Evolutionary conservation across 2,888 invertebrate genomes (phyloP), one percentile per base, ranked within the genome.

Genomic region (Phalera bucephala): DNA sequence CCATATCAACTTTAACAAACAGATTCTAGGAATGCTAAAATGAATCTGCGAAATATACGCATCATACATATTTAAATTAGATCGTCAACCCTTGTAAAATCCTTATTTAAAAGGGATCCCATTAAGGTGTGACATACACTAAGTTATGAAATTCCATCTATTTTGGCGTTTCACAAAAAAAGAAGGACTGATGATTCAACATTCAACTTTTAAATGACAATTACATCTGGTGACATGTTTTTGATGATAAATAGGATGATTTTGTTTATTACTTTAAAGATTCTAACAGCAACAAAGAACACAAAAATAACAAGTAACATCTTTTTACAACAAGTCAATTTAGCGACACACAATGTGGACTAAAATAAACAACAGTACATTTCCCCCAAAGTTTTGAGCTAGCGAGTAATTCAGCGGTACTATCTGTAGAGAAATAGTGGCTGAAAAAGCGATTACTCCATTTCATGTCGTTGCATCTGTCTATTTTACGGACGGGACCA

Each of bases 361-460:
- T 12, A 6, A 25, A 25, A 5, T 25, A 12, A 6, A 12, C 12
- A n/a, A n/a, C n/a, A n/a, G n/a, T n/a, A n/a, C n/a, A n/a, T n/a
- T n/a, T n/a, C n/a, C n/a, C n/a, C n/a, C n/a, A n/a, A n/a, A n/a
- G n/a, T n/a, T n/a, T n/a, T n/a, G n/a, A n/a, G n/a, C n/a, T n/a
- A n/a, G n/a, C n/a, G n/a, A n/a, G n/a, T n/a, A n/a, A n/a, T n/a
- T n/a, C n/a, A n/a, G n/a, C n/a, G n/a, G n/a, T n/a, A n/a, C n/a
- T n/a, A n/a, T n/a, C n/a, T 25, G 25, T n/a, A 31, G n/a, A 13
- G 21, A 12, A 20, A n/a, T 31, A 22, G 11, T 2, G 31, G 5
- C 38, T 41, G 29, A 31, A 44, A 45, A 50, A 41, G 31, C 39
- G 45, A 55, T 52, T 50, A 49, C 45, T 52, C 42, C 32, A 45